Evolutionary conservation across 2,888 invertebrate genomes (phyloP).

Genomic region (Heteromurus nitidus): DNA sequence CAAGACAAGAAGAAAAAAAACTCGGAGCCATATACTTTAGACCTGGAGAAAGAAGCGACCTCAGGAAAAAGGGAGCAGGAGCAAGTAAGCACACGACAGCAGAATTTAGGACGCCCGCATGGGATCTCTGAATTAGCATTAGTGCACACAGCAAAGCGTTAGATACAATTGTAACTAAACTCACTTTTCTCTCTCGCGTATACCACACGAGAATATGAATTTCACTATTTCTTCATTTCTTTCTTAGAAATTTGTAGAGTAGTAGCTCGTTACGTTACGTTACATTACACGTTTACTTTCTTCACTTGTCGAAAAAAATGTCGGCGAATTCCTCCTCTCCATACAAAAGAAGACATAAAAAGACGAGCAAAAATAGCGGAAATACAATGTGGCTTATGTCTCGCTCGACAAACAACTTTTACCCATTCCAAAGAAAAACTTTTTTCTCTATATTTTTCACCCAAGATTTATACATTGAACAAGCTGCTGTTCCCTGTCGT

Average conservation of each 20-base stretch:
- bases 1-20: too few relatives aligned
- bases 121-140: constrained; percentile 54
- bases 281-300: background rate
- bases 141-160: constrained; percentile 12
- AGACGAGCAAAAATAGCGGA: constrained; percentile 29
- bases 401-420: constrained; percentile 26
- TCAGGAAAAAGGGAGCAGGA: too few relatives aligned
- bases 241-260: background rate
- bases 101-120: constrained; percentile 51
- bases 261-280: background rate
- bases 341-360: background rate
- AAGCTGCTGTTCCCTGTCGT: background rate
- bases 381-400: constrained; percentile 37
- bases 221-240: constrained; percentile 6
- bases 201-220: constrained; percentile 33
- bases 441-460: constrained; percentile 5
- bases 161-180: background rate
- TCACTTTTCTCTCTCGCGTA: background rate
- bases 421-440: background rate
- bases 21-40: background rate
- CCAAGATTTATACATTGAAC: constrained; percentile 15
- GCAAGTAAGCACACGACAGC: constrained; percentile 32
- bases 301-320: background rate
- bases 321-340: background rate
- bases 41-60: too few relatives aligned